Evolutionary conservation across 2,888 invertebrate genomes (phyloP).

Genomic region (Coleophora flavipennella): DNA sequence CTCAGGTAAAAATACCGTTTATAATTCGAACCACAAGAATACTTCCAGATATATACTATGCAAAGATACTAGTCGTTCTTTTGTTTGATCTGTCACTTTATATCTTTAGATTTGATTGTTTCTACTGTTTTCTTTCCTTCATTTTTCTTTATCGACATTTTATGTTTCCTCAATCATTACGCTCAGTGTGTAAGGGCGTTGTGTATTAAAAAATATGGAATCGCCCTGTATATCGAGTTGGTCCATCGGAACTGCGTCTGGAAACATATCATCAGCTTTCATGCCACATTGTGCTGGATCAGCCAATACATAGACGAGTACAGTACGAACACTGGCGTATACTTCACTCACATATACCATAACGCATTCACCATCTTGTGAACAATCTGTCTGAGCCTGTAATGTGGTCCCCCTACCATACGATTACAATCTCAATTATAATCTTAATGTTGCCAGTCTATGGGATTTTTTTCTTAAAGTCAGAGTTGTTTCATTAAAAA

Average conservation of each 20-base stretch:
- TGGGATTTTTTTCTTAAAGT: no score
- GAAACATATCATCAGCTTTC: slow-evolving; percentile 45
- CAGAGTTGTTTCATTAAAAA: no score
- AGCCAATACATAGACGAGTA: slow-evolving; percentile 58
- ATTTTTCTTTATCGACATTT: slow-evolving; percentile 39
- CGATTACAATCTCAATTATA: slow-evolving; percentile 36
- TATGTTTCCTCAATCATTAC: slow-evolving; percentile 40
- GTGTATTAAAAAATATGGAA: slow-evolving; percentile 24
- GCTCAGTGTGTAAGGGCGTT: slow-evolving; percentile 55
- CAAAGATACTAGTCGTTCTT: slow-evolving; percentile 64
- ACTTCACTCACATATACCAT: slow-evolving; percentile 68
- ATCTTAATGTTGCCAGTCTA: no score
- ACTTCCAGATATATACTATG: slow-evolving; percentile 66
- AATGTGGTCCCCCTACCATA: slow-evolving; percentile 52
- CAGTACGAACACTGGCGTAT: slow-evolving; percentile 63
- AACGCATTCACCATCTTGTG: slow-evolving; percentile 62
- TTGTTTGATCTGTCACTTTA: slow-evolving; percentile 65
- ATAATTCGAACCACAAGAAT: slow-evolving; percentile 66
- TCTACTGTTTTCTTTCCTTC: slow-evolving; percentile 54
- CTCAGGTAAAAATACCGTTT: slow-evolving; percentile 77
- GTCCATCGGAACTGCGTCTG: slow-evolving; percentile 29
- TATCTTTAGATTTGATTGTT: slow-evolving; percentile 57
- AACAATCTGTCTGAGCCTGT: slow-evolving; percentile 50
- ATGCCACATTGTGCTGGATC: slow-evolving; percentile 58
- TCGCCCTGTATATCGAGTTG: slow-evolving; percentile 26